Evolutionary conservation across 2,113 vertebrate species (phyloP).

Genomic region (Scalopus aquaticus): DNA sequence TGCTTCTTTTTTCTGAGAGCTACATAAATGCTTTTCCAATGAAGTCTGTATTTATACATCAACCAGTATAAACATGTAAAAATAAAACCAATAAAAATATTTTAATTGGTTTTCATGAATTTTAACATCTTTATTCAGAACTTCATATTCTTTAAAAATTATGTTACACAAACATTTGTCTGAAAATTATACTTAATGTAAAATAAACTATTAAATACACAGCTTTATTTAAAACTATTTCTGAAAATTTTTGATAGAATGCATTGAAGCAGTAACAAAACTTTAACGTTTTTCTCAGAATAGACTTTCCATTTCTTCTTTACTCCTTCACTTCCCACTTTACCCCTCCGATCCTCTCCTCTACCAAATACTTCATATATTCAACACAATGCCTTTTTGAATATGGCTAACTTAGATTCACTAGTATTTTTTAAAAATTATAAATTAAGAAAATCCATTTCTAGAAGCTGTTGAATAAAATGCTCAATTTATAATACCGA

Average conservation of each 20-base stretch:
- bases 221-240: slow-evolving; percentile 19
- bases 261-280: slow-evolving; percentile 17
- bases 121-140: background rate
- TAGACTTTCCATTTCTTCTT: slow-evolving; percentile 32
- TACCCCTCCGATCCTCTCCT: background rate
- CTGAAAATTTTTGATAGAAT: slow-evolving; percentile 32
- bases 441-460: slow-evolving; percentile 11
- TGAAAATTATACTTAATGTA: slow-evolving; percentile 14
- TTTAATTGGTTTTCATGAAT: slow-evolving; percentile 11
- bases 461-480: slow-evolving; percentile 22
- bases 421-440: background rate
- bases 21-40: background rate
- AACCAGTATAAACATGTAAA: slow-evolving; percentile 10
- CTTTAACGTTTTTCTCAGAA: background rate
- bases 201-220: slow-evolving; percentile 3
- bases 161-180: background rate
- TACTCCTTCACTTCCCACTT: background rate
- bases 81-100: background rate
- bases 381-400: background rate
- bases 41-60: background rate
- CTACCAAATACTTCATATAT: background rate
- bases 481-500: background rate
- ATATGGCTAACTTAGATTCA: slow-evolving; percentile 12
- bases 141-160: background rate
- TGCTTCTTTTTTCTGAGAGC: background rate